A percentile compares a stretch with the other conserved stretches of the same genome.
These are phyloP conservation scores for Baronia brevicornis DNA, from an alignment of 2,888 invertebrate genomes.

Conservation along the genomic window DNA sequence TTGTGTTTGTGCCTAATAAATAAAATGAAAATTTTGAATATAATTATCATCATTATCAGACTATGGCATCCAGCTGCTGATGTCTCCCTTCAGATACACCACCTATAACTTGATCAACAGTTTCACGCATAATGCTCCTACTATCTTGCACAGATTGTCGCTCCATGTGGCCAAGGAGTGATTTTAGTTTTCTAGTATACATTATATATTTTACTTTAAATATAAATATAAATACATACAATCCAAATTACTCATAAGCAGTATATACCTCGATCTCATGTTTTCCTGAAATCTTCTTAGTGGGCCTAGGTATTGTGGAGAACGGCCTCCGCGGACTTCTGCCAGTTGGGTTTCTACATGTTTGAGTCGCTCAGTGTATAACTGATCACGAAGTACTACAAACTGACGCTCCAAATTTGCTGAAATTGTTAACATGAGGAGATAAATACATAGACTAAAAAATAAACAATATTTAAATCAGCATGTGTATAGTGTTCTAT, in stretches of 20 bases:
- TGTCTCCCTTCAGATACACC: no score
- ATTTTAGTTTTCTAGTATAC: no score
- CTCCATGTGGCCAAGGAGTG: no score
- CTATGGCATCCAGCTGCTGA: no score
- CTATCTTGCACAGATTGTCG: no score
- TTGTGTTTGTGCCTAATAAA: background rate
- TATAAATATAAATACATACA: background rate
- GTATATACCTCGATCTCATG: slow-evolving; percentile 76
- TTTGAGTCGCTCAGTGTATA: slow-evolving; percentile 87
- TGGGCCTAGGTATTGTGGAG: slow-evolving; percentile 91
- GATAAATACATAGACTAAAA: background rate
- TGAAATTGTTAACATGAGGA: slow-evolving; percentile 35
- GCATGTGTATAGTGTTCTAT: no score
- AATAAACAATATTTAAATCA: background rate
- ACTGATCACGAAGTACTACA: slow-evolving; percentile 88
- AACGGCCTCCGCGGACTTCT: slow-evolving; percentile 90
- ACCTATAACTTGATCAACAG: no score
- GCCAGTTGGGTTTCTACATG: slow-evolving; percentile 87
- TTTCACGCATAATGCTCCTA: no score
- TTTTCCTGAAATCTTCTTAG: slow-evolving; percentile 90
- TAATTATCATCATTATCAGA: no score
- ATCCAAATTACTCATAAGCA: background rate
- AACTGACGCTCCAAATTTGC: slow-evolving; percentile 94
- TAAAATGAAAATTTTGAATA: no score
- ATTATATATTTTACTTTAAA: background rate